A percentile compares a stretch with the other conserved stretches of the same genome.
Evolutionary conservation across 2,113 vertebrate genomes (phyloP).

Genomic region (Myanophis thanlyinensis): DNA sequence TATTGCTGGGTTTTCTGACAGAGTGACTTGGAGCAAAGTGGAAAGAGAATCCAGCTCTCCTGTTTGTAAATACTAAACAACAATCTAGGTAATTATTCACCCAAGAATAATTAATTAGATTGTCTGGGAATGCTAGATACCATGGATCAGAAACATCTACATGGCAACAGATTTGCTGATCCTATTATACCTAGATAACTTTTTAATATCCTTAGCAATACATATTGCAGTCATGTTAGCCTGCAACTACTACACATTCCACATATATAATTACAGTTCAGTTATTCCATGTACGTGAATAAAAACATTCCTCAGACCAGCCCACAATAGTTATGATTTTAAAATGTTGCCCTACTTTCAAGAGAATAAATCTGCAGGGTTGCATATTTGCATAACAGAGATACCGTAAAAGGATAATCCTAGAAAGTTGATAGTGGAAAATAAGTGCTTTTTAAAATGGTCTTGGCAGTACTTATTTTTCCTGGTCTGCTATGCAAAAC

Average conservation of each 20-base stretch:
- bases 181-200: neutral
- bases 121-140: neutral
- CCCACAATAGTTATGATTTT: neutral
- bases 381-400: neutral
- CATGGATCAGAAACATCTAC: neutral
- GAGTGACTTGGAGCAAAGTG: neutral
- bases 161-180: neutral
- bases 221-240: neutral
- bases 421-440: neutral
- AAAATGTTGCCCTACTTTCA: neutral
- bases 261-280: conserved; percentile 3
- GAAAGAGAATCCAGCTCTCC: neutral
- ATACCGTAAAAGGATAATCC: neutral
- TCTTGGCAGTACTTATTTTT: neutral
- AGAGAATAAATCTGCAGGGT: neutral
- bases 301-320: conserved; percentile 3
- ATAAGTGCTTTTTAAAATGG: neutral
- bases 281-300: neutral
- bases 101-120: neutral
- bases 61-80: neutral
- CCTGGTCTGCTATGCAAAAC: neutral
- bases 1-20: neutral
- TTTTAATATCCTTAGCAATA: neutral
- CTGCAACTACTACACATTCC: neutral
- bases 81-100: neutral